These are phyloP conservation scores for Eira barbara DNA, from an alignment of 2,113 vertebrate species.

Conservation along the genomic window DNA sequence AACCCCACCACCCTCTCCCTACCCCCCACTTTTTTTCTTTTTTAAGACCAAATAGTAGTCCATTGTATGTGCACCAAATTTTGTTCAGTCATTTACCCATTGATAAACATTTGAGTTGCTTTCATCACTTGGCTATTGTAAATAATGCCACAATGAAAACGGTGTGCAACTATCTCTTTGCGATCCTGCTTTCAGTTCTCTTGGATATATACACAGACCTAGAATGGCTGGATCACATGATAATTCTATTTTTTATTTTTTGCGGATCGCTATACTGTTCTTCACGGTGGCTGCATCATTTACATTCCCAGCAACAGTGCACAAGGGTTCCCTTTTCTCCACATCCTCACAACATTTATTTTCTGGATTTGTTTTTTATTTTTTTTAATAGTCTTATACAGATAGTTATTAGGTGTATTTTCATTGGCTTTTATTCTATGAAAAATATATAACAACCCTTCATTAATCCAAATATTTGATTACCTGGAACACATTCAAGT, in stretches of 20 bases:
- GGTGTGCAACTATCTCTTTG: background rate
- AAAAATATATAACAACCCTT: constrained; percentile 8
- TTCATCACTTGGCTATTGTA: background rate
- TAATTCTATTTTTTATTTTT: background rate
- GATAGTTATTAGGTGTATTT: background rate
- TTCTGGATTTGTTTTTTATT: background rate
- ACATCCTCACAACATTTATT: background rate
- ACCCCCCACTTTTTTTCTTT: background rate
- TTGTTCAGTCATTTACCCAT: background rate
- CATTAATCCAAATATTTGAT: background rate
- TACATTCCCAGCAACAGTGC: background rate
- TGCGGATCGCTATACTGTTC: background rate
- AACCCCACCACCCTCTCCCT: too few species aligned
- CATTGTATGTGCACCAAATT: background rate
- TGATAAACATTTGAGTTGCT: background rate
- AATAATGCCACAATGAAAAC: background rate
- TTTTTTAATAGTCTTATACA: background rate
- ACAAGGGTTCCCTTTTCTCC: background rate
- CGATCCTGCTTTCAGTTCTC: background rate
- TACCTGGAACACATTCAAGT: background rate
- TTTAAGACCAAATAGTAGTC: background rate
- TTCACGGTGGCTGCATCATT: background rate
- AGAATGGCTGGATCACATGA: background rate
- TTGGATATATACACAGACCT: background rate
- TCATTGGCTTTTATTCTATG: background rate